Evolutionary conservation across 2,113 vertebrate species (phyloP).

Genomic region (Cavia porcellus): DNA sequence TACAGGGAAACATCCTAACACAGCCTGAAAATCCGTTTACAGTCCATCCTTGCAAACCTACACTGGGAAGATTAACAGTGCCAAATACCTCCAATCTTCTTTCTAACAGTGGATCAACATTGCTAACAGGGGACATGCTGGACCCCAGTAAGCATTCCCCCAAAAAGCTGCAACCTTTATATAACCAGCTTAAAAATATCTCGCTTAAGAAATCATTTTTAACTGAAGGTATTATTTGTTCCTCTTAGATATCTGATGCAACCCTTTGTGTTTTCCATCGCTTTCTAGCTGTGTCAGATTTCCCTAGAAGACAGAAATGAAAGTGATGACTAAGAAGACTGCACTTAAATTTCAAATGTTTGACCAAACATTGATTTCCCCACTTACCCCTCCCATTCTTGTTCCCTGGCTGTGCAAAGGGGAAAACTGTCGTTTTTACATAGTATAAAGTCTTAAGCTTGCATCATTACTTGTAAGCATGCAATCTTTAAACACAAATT

Average conservation of each 20-base stretch:
- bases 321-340: constrained; percentile 74
- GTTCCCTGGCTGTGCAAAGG: constrained; percentile 32
- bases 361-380: constrained; percentile 77
- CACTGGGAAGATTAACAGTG: not conserved
- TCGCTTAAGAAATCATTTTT: constrained; percentile 59
- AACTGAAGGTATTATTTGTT: constrained; percentile 44
- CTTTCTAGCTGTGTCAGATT: constrained; percentile 77
- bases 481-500: constrained; percentile 27
- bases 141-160: not conserved
- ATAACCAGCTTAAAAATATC: not conserved
- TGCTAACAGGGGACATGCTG: not conserved
- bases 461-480: not conserved
- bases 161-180: not conserved
- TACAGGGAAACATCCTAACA: not conserved
- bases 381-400: constrained; percentile 63
- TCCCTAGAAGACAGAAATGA: constrained; percentile 81
- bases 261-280: constrained; percentile 61
- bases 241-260: constrained; percentile 73
- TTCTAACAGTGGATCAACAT: not conserved
- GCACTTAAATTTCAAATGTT: constrained; percentile 71
- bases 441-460: constrained; percentile 35
- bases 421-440: constrained; percentile 62
- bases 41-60: not conserved
- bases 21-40: not conserved
- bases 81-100: not conserved